Conservation (phyloP, 2,888 invertebrate species). For the Carpatolechia fugitivella region DNA sequence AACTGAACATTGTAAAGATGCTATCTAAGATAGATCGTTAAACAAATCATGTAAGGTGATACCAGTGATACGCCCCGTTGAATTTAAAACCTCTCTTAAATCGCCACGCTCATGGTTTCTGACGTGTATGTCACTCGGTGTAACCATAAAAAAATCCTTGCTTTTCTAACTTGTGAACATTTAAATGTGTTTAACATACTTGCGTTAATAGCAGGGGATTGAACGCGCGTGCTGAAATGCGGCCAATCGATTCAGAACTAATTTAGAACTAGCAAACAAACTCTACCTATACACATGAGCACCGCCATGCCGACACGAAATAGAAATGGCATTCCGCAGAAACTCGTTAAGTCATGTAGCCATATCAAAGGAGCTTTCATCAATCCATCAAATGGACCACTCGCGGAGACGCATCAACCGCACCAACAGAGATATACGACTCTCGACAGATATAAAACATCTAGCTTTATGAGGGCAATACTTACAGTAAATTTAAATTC, state of each 20-base stretch:
- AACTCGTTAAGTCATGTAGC: slow-evolving; percentile 47
- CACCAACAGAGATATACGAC: slow-evolving; percentile 11
- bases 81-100: too few species aligned
- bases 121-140: slow-evolving; percentile 27
- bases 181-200: slow-evolving; percentile 46
- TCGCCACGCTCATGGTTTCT: slow-evolving; percentile 17
- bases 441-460: neutral
- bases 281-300: slow-evolving; percentile 10
- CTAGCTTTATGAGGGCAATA: slow-evolving; percentile 1
- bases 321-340: slow-evolving; percentile 40
- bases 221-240: slow-evolving; percentile 70
- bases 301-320: slow-evolving; percentile 23
- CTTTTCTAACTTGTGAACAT: slow-evolving; percentile 38
- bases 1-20: slow-evolving; percentile 21
- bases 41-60: slow-evolving; percentile 28
- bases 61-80: slow-evolving; percentile 33
- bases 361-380: slow-evolving; percentile 53
- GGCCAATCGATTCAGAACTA: slow-evolving; percentile 62
- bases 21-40: slow-evolving; percentile 19
- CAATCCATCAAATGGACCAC: slow-evolving; percentile 39
- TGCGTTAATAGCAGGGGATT: slow-evolving; percentile 58
- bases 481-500: slow-evolving; percentile 10
- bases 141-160: slow-evolving; percentile 36
- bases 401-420: slow-evolving; percentile 18
- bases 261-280: slow-evolving; percentile 58